These are phyloP conservation scores for Aporophyla lueneburgensis DNA, from an alignment of 2,888 invertebrate genomes.

Conservation along the genomic window DNA sequence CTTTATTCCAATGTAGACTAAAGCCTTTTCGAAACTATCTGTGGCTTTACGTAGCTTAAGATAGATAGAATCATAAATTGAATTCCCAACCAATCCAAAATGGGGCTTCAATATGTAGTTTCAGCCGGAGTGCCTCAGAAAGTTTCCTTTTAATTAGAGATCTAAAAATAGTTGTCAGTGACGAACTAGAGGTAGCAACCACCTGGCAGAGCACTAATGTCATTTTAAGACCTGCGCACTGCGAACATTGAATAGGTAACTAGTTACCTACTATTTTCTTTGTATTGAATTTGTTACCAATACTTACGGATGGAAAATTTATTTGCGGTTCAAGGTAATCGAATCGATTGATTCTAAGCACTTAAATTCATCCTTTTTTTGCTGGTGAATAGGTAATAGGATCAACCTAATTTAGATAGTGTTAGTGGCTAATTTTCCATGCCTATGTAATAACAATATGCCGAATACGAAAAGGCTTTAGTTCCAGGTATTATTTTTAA, in stretches of 20 bases:
- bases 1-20: too few species aligned
- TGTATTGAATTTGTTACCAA: neutral
- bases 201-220: conserved; percentile 36
- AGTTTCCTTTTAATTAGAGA: conserved; percentile 32
- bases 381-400: neutral
- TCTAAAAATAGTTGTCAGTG: conserved; percentile 49
- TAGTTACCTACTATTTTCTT: neutral
- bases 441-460: too few species aligned
- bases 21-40: too few species aligned
- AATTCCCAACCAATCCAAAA: neutral
- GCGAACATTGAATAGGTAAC: conserved; percentile 64
- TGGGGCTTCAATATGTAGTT: neutral
- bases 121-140: neutral
- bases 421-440: neutral
- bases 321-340: neutral
- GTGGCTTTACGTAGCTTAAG: too few species aligned
- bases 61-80: neutral
- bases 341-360: conserved; percentile 6
- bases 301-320: neutral
- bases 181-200: conserved; percentile 14
- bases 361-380: neutral
- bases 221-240: conserved; percentile 70
- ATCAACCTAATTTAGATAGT: neutral
- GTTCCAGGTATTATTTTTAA: neutral
- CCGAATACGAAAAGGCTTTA: neutral